Base-by-base conservation (phyloP, 1,140 invertebrate species). In the Bombus terrestris region DNA sequence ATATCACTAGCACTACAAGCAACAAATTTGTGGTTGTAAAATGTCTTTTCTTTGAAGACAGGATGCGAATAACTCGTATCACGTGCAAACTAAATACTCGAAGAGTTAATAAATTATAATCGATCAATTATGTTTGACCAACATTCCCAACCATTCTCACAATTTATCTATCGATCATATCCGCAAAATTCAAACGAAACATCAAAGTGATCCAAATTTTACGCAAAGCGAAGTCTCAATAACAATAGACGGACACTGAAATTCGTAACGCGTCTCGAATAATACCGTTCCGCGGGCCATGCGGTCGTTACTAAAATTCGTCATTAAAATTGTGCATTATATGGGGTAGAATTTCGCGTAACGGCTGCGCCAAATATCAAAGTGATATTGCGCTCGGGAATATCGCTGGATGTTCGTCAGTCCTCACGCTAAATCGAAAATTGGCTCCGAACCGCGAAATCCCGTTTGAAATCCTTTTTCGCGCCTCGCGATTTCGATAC, bases 381-480 rank as follows among this genome's bases (percentile, higher is more conserved):
- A 41, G 43, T 59, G 69, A 68, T 57, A 76, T 64, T 66, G 66
- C 43, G n/a, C 78, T 59, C 15, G 62, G 22, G 47, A 53, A 32
- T 88, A 85, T 85, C 77, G 28, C 53, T 64, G 9, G 57, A 35
- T 28, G 43, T 57, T 25, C 37, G 57, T 66, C 73, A 35, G 81
- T 57, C 39, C 71, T 88, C 57, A 47, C 39, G 81, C 88, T 89
- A 89, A 89, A 89, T 89, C 53, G 83, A 86, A 86, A 89, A 89
- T 81, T 88, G 68, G 53, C 86, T 28, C 10, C 35, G 59, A 37
- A 57, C 53, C 28, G 64, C 64, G 25, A 81, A 88, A 89, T 89
- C 68, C 82, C 22, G 64, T 32, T 68, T 59, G 57, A 43, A 9
- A 32, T 57, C 82, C 82, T 89, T 92, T 92, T 91, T 90, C 89